Conservation (phyloP, 1,140 invertebrate species). For the Rhopalosiphum padi region DNA sequence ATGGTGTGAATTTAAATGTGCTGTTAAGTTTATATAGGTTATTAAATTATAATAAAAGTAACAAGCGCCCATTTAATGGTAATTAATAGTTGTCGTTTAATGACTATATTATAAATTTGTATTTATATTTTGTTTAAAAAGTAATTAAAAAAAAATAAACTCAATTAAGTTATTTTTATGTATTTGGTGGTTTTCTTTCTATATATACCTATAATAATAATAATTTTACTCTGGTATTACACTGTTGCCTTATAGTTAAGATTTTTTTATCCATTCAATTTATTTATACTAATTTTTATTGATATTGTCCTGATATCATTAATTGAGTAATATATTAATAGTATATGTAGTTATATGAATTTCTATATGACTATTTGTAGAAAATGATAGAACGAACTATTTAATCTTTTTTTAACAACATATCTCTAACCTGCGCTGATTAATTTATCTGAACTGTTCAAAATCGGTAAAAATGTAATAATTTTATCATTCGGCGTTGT, state of each 20-base stretch:
- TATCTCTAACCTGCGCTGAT: neutral
- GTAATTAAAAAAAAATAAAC: neutral
- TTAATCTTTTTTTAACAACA: neutral
- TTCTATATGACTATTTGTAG: neutral
- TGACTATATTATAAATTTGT: neutral
- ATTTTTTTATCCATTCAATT: neutral
- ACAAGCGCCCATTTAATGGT: neutral
- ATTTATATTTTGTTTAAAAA: neutral
- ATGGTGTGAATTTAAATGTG: neutral
- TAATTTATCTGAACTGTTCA: neutral
- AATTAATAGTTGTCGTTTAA: neutral
- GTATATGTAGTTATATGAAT: too few relatives aligned
- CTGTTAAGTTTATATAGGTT: neutral
- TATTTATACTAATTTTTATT: neutral
- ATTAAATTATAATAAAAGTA: neutral
- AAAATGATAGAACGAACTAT: neutral
- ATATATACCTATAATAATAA: neutral
- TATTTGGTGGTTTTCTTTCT: neutral
- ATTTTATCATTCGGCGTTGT: too few relatives aligned
- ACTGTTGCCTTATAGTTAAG: accelerated
- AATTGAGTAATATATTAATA: too few relatives aligned
- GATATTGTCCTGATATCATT: neutral
- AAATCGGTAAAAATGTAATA: neutral
- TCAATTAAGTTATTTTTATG: neutral
- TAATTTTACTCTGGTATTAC: neutral